phyloP scores from a whole-genome alignment of 2,797 vertebrate species.

The Helicolenus hilgendorfi region DNA sequence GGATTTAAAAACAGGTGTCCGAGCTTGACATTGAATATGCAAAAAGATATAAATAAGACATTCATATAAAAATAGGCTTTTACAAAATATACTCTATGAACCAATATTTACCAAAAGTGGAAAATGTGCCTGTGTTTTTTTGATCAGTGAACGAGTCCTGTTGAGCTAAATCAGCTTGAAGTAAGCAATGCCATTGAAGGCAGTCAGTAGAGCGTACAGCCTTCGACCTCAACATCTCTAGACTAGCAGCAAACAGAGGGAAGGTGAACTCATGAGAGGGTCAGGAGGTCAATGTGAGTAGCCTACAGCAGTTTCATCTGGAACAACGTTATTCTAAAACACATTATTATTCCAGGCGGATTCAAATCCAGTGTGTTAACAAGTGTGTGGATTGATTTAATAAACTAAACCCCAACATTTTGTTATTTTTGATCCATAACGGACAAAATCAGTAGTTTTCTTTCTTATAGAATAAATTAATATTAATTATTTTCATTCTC shows the following conservation, averaged over 20 bases:
- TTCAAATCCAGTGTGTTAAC: constrained; percentile 89
- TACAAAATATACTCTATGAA: constrained; percentile 98
- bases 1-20: constrained; percentile 67
- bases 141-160: constrained; percentile 66
- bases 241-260: constrained; percentile 96
- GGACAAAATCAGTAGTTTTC: constrained; percentile 89
- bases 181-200: constrained; percentile 68
- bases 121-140: constrained; percentile 89
- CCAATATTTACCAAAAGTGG: constrained; percentile 92
- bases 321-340: constrained; percentile 66
- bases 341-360: constrained; percentile 78
- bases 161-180: constrained; percentile 73
- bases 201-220: constrained; percentile 63
- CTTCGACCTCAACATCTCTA: constrained; percentile 89
- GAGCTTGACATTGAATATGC: constrained; percentile 87
- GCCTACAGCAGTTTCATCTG: constrained; percentile 78
- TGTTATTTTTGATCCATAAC: constrained; percentile 88
- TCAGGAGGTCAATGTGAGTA: constrained; percentile 84
- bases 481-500: constrained; percentile 94
- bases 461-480: constrained; percentile 97
- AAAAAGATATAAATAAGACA: constrained; percentile 96
- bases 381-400: constrained; percentile 67
- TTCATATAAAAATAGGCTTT: constrained; percentile 99
- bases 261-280: constrained; percentile 83
- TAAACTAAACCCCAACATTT: constrained; percentile 83